Base-by-base conservation (phyloP, 2,888 invertebrate species). In the Zygaena filipendulae region DNA sequence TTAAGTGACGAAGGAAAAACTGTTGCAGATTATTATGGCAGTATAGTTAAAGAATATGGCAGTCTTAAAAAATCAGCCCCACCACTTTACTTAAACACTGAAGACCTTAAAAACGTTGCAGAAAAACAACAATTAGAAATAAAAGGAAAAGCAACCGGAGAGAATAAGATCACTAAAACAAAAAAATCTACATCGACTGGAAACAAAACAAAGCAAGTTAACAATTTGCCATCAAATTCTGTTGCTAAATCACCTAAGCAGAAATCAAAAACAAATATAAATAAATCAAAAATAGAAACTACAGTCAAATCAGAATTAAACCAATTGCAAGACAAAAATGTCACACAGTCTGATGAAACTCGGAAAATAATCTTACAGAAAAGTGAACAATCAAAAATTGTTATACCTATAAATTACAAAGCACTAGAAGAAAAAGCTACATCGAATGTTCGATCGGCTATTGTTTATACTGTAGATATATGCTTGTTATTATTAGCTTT, bases 21-120 rank as follows among this genome's bases (percentile, higher is more conserved):
- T 1, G 86, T 88, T 0, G 87, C 89, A 9, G 90, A 90, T 64
- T 88, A 91, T 53, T 92, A 92, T 47, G 88, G 89, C 10, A 91
- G 87, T 53, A 86, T 92, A 39, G 89, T 92, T 2, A 85, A 84
- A 45, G 88, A 87, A 52, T 86, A 86, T 45, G 86, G 89, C 8
- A 69, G 64, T 31, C 70, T 69, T 9, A 80, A 77, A 36, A 80
- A 70, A 47, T 55, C 71, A 4, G 53, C 64, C 24, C 68, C 81
- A 7, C 81, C 81, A 0, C 57, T 85, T 21, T 87, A 86, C 43
- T 68, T 87, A 11, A 84, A 84, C 42, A 83, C 84, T 4, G 85
- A 86, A 30, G 85, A 86, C 31, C 57, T 87, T 26, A 85, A 83
- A 47, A 81, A 77, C 34, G 82, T 84, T 0, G 84, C 83, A 3